These are phyloP conservation scores for Cuculus canorus DNA, from an alignment of 2,797 vertebrate genomes.

Conservation along the genomic window DNA sequence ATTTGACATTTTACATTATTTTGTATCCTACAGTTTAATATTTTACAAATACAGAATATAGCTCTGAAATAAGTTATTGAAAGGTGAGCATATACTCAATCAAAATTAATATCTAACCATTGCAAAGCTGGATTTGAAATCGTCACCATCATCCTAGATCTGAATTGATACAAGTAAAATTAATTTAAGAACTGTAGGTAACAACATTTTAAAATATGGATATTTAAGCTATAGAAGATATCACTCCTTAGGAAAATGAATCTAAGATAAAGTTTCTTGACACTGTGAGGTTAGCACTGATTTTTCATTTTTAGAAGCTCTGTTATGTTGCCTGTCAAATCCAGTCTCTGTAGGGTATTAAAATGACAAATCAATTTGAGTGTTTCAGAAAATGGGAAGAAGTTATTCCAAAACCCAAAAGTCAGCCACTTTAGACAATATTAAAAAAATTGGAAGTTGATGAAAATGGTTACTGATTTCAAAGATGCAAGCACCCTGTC, in stretches of 20 bases:
- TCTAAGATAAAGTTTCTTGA: neutral
- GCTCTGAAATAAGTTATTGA: neutral
- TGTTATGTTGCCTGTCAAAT: conserved; percentile 12
- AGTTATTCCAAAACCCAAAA: neutral
- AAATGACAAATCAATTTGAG: neutral
- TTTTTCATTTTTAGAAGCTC: conserved; percentile 14
- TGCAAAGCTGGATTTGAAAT: neutral
- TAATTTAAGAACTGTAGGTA: neutral
- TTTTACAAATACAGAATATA: neutral
- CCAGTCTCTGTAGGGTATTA: neutral
- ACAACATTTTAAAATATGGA: neutral
- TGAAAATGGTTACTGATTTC: neutral
- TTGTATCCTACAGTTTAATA: neutral
- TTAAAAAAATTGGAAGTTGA: neutral
- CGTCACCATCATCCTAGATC: neutral
- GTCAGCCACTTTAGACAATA: neutral
- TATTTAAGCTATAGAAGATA: neutral
- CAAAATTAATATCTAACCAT: neutral
- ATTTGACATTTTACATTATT: neutral
- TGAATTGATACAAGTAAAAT: neutral
- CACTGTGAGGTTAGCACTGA: neutral
- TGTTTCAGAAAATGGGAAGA: conserved; percentile 16
- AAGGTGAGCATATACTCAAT: neutral
- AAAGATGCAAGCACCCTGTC: neutral
- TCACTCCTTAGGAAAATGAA: neutral